Conservation (phyloP, 1,140 invertebrate species). For the Procambarus virginalis region DNA sequence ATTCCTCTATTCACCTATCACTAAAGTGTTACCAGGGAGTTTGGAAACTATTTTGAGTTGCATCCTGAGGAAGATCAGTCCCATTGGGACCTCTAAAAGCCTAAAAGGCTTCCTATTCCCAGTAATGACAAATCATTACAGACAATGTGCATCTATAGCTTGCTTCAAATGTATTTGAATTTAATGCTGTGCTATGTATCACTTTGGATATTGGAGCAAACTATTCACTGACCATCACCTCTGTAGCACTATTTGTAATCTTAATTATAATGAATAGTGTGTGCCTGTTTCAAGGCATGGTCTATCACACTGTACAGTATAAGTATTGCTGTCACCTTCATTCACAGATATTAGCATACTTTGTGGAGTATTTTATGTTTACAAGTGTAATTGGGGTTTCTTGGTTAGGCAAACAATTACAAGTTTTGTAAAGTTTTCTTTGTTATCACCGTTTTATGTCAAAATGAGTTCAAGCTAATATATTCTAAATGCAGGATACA, state of each 20-base stretch:
- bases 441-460: not conserved
- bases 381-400: not conserved
- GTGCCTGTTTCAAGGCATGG: slow-evolving; percentile 3
- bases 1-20: too few species aligned
- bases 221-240: not conserved
- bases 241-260: not conserved
- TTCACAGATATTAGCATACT: not conserved
- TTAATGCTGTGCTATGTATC: not conserved
- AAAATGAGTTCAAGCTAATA: not conserved
- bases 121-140: not conserved
- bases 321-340: not conserved
- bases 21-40: too few species aligned
- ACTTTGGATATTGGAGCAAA: not conserved
- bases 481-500: not conserved
- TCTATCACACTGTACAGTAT: not conserved
- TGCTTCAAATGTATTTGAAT: not conserved
- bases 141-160: not conserved
- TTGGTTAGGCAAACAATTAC: not conserved
- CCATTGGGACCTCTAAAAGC: too few species aligned
- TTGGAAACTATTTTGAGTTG: too few species aligned
- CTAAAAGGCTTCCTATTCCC: too few species aligned
- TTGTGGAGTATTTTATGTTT: slow-evolving; percentile 3
- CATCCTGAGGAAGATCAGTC: too few species aligned
- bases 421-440: not conserved
- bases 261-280: not conserved